These are phyloP conservation scores for Pseudomyrmex gracilis DNA, from an alignment of 1,140 invertebrate genomes.

Conservation along the genomic window DNA sequence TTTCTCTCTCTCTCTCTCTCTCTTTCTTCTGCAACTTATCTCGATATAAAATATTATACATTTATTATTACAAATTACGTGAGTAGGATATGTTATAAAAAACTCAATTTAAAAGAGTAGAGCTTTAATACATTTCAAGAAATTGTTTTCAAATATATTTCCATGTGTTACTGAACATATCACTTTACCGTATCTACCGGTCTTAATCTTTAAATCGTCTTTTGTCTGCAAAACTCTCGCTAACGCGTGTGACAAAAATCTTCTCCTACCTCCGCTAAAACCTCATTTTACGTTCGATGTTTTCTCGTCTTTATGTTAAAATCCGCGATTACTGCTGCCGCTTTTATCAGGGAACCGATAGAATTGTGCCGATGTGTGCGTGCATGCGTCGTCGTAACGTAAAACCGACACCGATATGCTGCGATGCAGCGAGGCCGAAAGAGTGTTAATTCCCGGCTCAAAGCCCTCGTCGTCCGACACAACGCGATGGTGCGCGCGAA, in stretches of 20 bases:
- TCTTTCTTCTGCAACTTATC: no score
- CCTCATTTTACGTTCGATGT: background rate
- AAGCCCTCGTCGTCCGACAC: slow-evolving; percentile 6
- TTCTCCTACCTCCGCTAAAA: background rate
- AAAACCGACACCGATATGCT: slow-evolving; percentile 24
- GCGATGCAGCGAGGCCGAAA: slow-evolving; percentile 29
- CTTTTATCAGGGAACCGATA: slow-evolving; percentile 33
- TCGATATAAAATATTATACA: no score
- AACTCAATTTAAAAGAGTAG: no score
- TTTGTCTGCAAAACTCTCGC: no score
- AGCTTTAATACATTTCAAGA: no score
- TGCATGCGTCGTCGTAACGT: background rate
- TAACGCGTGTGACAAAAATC: background rate
- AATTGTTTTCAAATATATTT: no score
- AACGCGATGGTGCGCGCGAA: slow-evolving; percentile 30
- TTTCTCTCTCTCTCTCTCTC: no score
- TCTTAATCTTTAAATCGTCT: no score
- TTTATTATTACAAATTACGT: no score
- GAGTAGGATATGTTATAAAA: no score
- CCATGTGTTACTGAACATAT: no score
- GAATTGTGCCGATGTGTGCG: slow-evolving; percentile 6
- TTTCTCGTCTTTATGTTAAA: background rate
- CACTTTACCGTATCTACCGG: no score
- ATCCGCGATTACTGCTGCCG: background rate
- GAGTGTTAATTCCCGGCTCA: slow-evolving; percentile 49